Evolutionary conservation across 2,888 invertebrate genomes (phyloP).

Genomic region (Galerucella calmariensis): DNA sequence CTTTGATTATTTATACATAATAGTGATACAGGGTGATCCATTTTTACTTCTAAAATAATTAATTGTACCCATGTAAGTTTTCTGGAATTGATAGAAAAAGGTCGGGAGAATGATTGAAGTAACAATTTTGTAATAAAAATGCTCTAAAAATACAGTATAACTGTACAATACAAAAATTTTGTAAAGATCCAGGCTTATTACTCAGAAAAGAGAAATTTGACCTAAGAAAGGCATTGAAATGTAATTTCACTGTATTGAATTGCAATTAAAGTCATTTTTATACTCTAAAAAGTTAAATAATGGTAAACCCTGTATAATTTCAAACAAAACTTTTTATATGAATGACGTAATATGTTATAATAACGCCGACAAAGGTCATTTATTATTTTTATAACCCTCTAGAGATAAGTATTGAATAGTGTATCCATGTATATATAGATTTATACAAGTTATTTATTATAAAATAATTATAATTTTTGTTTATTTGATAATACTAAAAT

Average conservation of each 20-base stretch:
- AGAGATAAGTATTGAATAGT: slow-evolving; percentile 4
- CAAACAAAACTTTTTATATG: neutral
- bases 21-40: neutral
- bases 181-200: no score
- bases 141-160: no score
- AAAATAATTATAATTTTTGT: slow-evolving; percentile 15
- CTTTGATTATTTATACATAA: neutral
- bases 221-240: no score
- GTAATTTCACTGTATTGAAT: no score
- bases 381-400: slow-evolving; percentile 1
- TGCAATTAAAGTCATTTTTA: neutral
- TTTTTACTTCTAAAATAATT: neutral
- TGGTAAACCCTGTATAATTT: neutral
- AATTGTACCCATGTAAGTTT: no score
- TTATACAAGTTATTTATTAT: slow-evolving; percentile 24
- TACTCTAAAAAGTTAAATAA: neutral
- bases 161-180: no score
- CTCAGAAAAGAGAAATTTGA: no score
- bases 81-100: no score
- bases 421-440: slow-evolving; percentile 12
- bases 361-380: neutral
- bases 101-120: no score
- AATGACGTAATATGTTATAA: neutral
- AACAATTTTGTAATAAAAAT: no score
- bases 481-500: slow-evolving; percentile 8